phyloP scores from a whole-genome alignment of 1,140 invertebrate species.

The Trichomalopsis sarcophagae region DNA sequence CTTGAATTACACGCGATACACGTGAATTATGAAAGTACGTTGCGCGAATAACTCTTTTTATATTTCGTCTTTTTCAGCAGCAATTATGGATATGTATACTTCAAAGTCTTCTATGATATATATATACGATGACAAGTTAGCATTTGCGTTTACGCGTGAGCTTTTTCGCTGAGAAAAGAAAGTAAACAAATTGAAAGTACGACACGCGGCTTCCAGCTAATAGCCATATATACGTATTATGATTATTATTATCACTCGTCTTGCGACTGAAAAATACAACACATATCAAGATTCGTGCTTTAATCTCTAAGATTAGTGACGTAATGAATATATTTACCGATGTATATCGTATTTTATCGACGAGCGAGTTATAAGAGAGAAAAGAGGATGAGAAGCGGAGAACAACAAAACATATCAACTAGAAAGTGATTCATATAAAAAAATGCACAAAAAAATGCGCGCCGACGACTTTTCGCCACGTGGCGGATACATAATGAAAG shows the following conservation, averaged over 20 bases:
- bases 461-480: conserved; percentile 14
- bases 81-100: not conserved
- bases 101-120: not conserved
- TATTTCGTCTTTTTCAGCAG: not conserved
- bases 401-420: conserved; percentile 38
- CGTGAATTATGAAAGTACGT: not conserved
- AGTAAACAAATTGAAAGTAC: not conserved
- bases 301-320: conserved; percentile 60
- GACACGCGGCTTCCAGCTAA: not conserved
- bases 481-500: not conserved
- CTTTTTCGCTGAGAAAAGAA: conserved; percentile 12
- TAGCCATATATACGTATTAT: not conserved
- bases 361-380: not conserved
- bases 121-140: not conserved
- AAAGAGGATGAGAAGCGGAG: too few relatives aligned
- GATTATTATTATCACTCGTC: not conserved
- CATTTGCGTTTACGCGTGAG: not conserved
- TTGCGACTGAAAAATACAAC: conserved; percentile 71
- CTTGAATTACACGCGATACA: not conserved
- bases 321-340: conserved; percentile 29
- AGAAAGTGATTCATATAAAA: conserved; percentile 2
- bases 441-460: conserved; percentile 24
- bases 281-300: conserved; percentile 69
- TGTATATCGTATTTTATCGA: conserved; percentile 33
- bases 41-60: not conserved